These are phyloP conservation scores for Heliothis virescens DNA, from an alignment of 1,140 invertebrate species.

Conservation along the genomic window DNA sequence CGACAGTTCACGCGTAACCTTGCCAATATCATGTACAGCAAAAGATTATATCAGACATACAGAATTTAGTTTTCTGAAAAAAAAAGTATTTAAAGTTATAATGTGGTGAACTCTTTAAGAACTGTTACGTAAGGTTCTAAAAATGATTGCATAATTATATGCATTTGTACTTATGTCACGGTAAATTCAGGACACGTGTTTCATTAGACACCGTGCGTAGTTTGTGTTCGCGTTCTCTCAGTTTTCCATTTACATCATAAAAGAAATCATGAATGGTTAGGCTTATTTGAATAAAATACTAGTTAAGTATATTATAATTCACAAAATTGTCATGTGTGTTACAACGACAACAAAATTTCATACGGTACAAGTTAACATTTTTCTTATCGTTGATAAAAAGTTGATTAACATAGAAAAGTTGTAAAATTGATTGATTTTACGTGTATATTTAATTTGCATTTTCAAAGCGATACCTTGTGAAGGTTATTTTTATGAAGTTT, in stretches of 20 bases:
- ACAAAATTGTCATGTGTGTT: neutral
- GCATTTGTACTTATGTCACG: slow-evolving; percentile 34
- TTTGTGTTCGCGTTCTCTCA: neutral
- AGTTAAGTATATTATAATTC: slow-evolving; percentile 1
- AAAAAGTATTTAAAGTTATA: too few relatives aligned
- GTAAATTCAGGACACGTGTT: slow-evolving; percentile 32
- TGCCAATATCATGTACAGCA: too few relatives aligned
- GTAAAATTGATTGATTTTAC: slow-evolving; percentile 34
- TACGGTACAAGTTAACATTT: neutral
- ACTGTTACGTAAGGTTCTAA: neutral
- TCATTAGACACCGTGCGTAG: slow-evolving; percentile 22
- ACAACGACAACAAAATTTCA: neutral
- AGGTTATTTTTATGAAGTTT: slow-evolving; percentile 38
- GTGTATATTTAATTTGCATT: slow-evolving; percentile 14
- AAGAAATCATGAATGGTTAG: slow-evolving; percentile 16
- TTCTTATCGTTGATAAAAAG: slow-evolving; percentile 25
- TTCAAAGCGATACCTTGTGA: slow-evolving; percentile 24
- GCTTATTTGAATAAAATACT: slow-evolving; percentile 25
- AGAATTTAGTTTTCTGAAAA: too few relatives aligned
- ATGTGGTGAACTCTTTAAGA: too few relatives aligned
- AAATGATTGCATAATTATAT: slow-evolving; percentile 39
- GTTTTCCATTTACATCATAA: slow-evolving; percentile 11
- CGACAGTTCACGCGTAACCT: too few relatives aligned
- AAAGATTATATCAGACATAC: too few relatives aligned
- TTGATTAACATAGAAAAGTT: slow-evolving; percentile 24